Percentiles rank a stretch among this genome's conserved stretches.
phyloP scores from a whole-genome alignment of 2,888 invertebrate genomes.

The Prosopocoilus inquinatus region DNA sequence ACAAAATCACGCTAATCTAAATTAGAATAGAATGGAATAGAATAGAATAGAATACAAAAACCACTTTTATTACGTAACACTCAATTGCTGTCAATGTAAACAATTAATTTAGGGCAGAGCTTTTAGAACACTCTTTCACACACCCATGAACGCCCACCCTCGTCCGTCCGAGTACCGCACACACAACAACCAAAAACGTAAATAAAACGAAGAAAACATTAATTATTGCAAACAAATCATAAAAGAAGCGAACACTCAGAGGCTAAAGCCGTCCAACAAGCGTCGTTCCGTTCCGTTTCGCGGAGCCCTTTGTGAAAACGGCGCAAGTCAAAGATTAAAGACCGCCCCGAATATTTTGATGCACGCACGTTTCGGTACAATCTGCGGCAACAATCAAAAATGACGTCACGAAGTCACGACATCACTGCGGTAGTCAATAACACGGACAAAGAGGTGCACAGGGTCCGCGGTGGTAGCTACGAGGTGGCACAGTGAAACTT shows the following conservation, averaged over 20 bases:
- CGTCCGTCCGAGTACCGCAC: background rate
- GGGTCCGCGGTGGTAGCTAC: background rate
- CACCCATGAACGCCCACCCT: background rate
- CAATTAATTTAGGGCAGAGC: too few species aligned
- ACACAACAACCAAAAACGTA: too few species aligned
- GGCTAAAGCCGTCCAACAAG: background rate
- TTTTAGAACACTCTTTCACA: too few species aligned
- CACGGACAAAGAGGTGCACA: background rate
- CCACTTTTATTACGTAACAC: too few species aligned
- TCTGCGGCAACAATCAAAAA: conserved; percentile 43
- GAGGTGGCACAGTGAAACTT: too few species aligned
- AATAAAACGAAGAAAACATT: too few species aligned
- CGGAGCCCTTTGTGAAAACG: conserved; percentile 17
- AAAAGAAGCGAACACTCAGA: background rate
- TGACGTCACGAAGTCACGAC: conserved; percentile 45
- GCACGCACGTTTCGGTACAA: conserved; percentile 40
- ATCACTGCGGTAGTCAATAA: conserved; percentile 39
- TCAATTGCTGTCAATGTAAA: too few species aligned
- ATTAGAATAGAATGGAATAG: too few species aligned
- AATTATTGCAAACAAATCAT: background rate
- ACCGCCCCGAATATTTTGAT: conserved; percentile 40
- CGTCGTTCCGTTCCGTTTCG: background rate
- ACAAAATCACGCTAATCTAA: too few species aligned
- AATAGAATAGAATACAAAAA: too few species aligned
- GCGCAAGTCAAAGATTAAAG: conserved; percentile 41